Conservation (phyloP, 2,797 vertebrate species). For the Leptoclinus maculatus region DNA sequence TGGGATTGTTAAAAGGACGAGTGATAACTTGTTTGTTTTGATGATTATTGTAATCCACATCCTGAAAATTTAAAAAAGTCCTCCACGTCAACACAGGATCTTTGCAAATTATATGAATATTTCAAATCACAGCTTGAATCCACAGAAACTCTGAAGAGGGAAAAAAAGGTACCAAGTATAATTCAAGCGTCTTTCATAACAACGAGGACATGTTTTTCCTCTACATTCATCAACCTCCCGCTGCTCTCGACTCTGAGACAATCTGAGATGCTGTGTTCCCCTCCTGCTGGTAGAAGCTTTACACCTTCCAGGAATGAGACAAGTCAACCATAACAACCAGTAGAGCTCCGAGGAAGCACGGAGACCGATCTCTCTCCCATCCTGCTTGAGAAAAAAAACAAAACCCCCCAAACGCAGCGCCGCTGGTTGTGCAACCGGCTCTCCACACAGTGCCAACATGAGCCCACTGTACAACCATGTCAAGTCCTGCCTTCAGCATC, state of each 20-base stretch:
- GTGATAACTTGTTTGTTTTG: slow-evolving; percentile 33
- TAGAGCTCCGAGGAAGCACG: slow-evolving; percentile 38
- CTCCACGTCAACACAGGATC: slow-evolving; percentile 45
- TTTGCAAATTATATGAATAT: slow-evolving; percentile 63
- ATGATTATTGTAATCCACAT: slow-evolving; percentile 2
- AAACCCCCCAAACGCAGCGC: slow-evolving; percentile 47
- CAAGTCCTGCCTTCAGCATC: slow-evolving; percentile 76
- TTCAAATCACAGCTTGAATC: slow-evolving; percentile 72
- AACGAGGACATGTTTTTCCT: slow-evolving; percentile 62
- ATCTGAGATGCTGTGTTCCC: slow-evolving; percentile 57
- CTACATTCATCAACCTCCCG: slow-evolving; percentile 74
- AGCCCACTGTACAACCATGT: slow-evolving; percentile 63
- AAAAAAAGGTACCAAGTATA: slow-evolving; percentile 53
- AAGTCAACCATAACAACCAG: slow-evolving; percentile 66
- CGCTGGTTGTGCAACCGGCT: slow-evolving; percentile 48
- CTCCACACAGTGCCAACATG: slow-evolving; percentile 55
- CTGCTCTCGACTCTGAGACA: slow-evolving; percentile 62
- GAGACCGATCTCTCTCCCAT: slow-evolving; percentile 37
- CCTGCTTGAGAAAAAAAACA: slow-evolving; percentile 46
- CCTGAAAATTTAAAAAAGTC: slow-evolving; percentile 31
- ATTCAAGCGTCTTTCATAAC: slow-evolving; percentile 63
- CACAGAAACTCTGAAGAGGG: slow-evolving; percentile 18
- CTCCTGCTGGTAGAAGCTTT: slow-evolving; percentile 71
- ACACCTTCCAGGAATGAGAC: slow-evolving; percentile 74
- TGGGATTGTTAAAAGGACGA: background rate